These are phyloP conservation scores for Tupiocoris notatus DNA, from an alignment of 2,888 invertebrate species.

Conservation along the genomic window DNA sequence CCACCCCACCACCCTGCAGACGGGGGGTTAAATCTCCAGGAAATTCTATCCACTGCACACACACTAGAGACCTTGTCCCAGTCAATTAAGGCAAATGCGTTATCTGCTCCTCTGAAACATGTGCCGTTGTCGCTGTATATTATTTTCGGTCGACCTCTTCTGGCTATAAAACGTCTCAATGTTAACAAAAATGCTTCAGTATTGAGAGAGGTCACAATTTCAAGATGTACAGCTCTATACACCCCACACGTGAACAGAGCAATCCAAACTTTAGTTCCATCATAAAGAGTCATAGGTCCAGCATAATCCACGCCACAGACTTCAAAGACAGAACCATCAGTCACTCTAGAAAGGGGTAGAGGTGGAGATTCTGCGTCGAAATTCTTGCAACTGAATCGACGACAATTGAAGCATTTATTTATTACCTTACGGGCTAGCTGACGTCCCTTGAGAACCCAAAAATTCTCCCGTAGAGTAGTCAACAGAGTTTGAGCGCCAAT, in stretches of 20 bases:
- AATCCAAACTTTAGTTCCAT: constrained; percentile 21
- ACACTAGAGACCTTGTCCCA: constrained; percentile 50
- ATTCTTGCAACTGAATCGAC: neutral
- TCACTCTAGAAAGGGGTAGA: neutral
- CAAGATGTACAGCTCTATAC: constrained; percentile 7
- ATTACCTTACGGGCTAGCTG: constrained; percentile 1
- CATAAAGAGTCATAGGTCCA: neutral
- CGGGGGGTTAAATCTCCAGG: constrained; percentile 53
- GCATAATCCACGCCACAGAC: constrained; percentile 10
- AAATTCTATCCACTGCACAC: constrained; percentile 44
- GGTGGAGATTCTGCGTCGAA: constrained; percentile 16
- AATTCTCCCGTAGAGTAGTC: neutral
- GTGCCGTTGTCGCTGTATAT: constrained; percentile 51
- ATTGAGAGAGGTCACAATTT: constrained; percentile 11
- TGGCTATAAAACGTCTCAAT: constrained; percentile 7
- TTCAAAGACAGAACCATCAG: constrained; percentile 15
- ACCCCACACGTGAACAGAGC: constrained; percentile 22
- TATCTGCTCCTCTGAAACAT: constrained; percentile 50
- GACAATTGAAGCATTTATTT: constrained; percentile 1
- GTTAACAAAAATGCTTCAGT: constrained; percentile 10
- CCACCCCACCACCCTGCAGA: constrained; percentile 55
- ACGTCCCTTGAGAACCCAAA: constrained; percentile 19
- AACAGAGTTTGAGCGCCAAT: neutral
- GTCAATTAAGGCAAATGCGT: constrained; percentile 57
- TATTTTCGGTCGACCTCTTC: constrained; percentile 21